Percentiles rank a stretch among this genome's conserved stretches.
phyloP scores from a whole-genome alignment of 2,888 invertebrate genomes.

The Drosophila atroscutellata region DNA sequence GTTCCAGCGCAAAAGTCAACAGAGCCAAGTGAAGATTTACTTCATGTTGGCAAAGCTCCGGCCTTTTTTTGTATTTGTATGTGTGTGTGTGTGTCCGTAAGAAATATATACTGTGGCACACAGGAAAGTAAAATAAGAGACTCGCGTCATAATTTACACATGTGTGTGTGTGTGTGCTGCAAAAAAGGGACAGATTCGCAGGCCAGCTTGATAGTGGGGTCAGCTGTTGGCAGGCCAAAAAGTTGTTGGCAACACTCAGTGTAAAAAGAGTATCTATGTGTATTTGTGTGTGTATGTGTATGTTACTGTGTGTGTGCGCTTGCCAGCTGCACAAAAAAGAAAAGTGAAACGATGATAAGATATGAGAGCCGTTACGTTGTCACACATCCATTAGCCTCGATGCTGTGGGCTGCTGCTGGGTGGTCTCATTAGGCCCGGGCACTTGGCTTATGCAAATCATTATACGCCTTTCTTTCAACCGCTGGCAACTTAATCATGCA shows the following conservation, averaged over 20 bases:
- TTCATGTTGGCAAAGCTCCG: conserved; percentile 66
- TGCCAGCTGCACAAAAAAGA: conserved; percentile 28
- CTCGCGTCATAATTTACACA: conserved; percentile 69
- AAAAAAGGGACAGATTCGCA: conserved; percentile 10
- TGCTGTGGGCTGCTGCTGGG: conserved; percentile 9
- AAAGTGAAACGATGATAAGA: conserved; percentile 63
- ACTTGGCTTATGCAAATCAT: conserved; percentile 62
- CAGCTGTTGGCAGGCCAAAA: conserved; percentile 53
- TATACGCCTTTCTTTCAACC: conserved; percentile 16
- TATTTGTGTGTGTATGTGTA: too few species aligned
- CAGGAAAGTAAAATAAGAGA: conserved; percentile 63
- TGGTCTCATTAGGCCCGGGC: conserved; percentile 46
- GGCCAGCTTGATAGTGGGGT: conserved; percentile 37
- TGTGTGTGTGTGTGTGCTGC: conserved; percentile 29
- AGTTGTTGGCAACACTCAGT: conserved; percentile 41
- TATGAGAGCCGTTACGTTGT: conserved; percentile 26
- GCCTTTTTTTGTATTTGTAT: conserved; percentile 16
- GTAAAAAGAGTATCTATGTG: not conserved
- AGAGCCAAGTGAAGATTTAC: conserved; percentile 67
- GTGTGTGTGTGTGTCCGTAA: conserved; percentile 27
- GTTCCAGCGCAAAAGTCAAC: conserved; percentile 52
- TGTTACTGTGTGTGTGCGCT: not conserved
- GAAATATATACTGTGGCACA: conserved; percentile 60
- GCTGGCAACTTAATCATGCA: conserved; percentile 74
- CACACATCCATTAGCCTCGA: conserved; percentile 48